phyloP scores from a whole-genome alignment of 2,888 invertebrate species.

The Amiota communis region DNA sequence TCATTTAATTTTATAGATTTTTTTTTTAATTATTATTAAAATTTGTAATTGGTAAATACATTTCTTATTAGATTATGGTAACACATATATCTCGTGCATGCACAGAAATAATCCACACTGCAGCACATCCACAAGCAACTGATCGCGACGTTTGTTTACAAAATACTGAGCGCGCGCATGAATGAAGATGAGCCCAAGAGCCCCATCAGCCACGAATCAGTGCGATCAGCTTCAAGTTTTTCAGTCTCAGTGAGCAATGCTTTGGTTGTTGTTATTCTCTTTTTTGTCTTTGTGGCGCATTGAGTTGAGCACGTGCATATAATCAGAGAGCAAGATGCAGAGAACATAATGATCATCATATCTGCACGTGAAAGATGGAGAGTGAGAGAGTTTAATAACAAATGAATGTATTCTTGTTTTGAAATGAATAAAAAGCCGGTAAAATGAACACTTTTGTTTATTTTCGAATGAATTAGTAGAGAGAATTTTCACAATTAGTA shows the following conservation, averaged over 20 bases:
- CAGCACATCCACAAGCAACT: slow-evolving; percentile 29
- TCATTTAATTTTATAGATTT: background rate
- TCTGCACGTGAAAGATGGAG: background rate
- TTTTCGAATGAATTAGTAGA: slow-evolving; percentile 44
- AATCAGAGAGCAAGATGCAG: too few species aligned
- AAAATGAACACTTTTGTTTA: slow-evolving; percentile 60
- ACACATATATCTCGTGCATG: background rate
- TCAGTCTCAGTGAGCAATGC: too few species aligned
- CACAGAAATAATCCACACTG: too few species aligned
- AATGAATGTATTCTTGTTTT: background rate
- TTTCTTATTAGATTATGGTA: background rate
- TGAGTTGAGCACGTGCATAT: background rate
- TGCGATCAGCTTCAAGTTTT: too few species aligned
- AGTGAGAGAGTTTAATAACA: slow-evolving; percentile 27
- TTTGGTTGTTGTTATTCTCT: background rate
- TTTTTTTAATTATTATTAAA: background rate
- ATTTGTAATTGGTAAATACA: background rate
- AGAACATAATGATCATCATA: too few species aligned
- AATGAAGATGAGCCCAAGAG: background rate
- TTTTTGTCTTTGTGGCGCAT: background rate
- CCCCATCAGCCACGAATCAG: too few species aligned
- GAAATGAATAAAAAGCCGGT: slow-evolving; percentile 50
- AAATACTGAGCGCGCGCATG: slow-evolving; percentile 49
- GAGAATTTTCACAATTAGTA: too few species aligned
- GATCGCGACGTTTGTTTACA: slow-evolving; percentile 49